Conservation (phyloP, 2,888 invertebrate genomes). For the Microctonus aethiopoides region DNA sequence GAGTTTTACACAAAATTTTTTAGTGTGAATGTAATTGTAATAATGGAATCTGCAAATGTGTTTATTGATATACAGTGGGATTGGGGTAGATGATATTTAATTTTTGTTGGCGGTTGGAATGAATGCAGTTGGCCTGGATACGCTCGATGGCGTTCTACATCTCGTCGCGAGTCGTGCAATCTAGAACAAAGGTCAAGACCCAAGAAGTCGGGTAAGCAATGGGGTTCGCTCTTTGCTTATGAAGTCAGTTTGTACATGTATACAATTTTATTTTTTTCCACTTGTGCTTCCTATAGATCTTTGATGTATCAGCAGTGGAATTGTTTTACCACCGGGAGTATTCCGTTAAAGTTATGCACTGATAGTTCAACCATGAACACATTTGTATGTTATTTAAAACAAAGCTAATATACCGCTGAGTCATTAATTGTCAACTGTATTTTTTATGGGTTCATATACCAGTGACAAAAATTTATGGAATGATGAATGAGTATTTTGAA, state of each 20-base stretch:
- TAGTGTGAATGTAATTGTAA: too few species aligned
- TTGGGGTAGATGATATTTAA: not conserved
- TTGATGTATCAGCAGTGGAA: not conserved
- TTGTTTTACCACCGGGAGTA: constrained; percentile 19
- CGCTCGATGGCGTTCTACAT: constrained; percentile 51
- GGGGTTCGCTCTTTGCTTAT: not conserved
- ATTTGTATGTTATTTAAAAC: not conserved
- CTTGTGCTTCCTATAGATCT: not conserved
- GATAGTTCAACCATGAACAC: constrained; percentile 19
- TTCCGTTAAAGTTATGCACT: constrained; percentile 28
- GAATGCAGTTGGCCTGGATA: constrained; percentile 52
- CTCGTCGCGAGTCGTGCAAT: constrained; percentile 46
- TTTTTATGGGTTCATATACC: too few species aligned
- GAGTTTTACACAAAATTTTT: too few species aligned
- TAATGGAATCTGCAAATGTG: not conserved
- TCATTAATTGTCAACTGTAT: not conserved
- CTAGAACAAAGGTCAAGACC: constrained; percentile 52
- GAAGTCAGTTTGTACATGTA: not conserved
- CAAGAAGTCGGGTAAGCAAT: constrained; percentile 23
- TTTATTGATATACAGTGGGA: not conserved
- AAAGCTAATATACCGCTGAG: not conserved
- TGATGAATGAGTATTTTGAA: too few species aligned
- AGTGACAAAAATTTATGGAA: too few species aligned
- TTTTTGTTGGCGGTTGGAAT: constrained; percentile 41
- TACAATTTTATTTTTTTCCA: too few species aligned